Percentiles rank a stretch among this genome's conserved stretches.
These are phyloP conservation scores for Apoda limacodes DNA, from an alignment of 2,888 invertebrate species.

Conservation along the genomic window DNA sequence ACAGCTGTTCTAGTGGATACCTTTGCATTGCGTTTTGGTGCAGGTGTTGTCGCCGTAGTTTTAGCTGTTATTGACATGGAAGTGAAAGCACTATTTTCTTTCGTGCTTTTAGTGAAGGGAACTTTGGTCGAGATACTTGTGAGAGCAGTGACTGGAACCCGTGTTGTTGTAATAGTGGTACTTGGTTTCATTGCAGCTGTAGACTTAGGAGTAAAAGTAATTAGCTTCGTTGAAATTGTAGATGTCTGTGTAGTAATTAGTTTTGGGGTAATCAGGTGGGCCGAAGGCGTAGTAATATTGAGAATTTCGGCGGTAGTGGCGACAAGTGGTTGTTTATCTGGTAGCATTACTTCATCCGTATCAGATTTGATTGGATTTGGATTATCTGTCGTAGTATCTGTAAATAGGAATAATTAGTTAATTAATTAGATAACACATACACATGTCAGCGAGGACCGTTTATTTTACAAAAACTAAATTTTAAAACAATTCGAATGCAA, in stretches of 20 bases:
- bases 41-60: conserved; percentile 11
- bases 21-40: too few species aligned
- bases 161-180: too few species aligned
- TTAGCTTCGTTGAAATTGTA: conserved; percentile 18
- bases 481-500: too few species aligned
- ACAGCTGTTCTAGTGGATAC: conserved; percentile 11
- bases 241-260: conserved; percentile 19
- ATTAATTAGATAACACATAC: too few species aligned
- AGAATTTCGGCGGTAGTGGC: conserved; percentile 21
- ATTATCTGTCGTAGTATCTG: conserved; percentile 21
- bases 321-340: conserved; percentile 36
- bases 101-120: too few species aligned
- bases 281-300: conserved; percentile 5
- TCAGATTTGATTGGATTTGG: conserved; percentile 14
- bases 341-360: conserved; percentile 19
- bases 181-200: conserved; percentile 4
- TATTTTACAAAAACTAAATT: too few species aligned
- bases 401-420: conserved; percentile 3
- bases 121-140: too few species aligned
- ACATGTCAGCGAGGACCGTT: too few species aligned
- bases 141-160: too few species aligned
- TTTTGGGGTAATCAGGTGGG: conserved; percentile 16
- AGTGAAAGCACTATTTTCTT: too few species aligned
- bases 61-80: conserved; percentile 4
- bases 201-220: too few species aligned